Conservation (phyloP, 2,113 vertebrate species). For the Pterocles burchelli region DNA sequence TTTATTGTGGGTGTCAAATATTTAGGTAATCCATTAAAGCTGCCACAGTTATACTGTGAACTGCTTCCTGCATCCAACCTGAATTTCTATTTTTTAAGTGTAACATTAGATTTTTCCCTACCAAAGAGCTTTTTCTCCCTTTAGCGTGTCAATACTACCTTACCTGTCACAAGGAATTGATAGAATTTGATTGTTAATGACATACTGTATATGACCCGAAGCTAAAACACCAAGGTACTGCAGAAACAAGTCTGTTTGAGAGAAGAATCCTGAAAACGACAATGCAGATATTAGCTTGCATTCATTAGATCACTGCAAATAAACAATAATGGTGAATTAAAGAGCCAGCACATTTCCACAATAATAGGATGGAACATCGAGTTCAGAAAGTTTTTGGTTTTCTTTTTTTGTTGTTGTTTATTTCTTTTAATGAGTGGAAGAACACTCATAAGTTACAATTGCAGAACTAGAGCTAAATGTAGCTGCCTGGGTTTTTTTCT, state of each 20-base stretch:
- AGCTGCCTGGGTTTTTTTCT: fast-evolving
- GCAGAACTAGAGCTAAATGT: not conserved
- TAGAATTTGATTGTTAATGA: not conserved
- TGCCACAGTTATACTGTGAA: not conserved
- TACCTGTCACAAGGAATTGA: not conserved
- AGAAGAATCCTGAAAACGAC: not conserved
- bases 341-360: not conserved
- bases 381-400: not conserved
- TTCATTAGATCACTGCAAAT: not conserved
- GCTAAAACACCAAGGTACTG: not conserved
- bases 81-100: not conserved
- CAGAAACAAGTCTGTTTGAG: not conserved
- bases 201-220: not conserved
- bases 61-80: not conserved
- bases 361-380: not conserved
- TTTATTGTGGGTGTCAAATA: not conserved
- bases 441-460: not conserved
- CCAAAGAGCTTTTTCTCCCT: not conserved
- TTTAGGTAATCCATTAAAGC: not conserved
- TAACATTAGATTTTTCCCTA: not conserved
- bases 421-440: not conserved
- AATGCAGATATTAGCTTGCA: not conserved
- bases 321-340: not conserved
- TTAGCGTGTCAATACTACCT: not conserved
- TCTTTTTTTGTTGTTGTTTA: not conserved